These are phyloP conservation scores for Punctoribates punctum DNA, from an alignment of 2,888 invertebrate genomes.

Conservation along the genomic window DNA sequence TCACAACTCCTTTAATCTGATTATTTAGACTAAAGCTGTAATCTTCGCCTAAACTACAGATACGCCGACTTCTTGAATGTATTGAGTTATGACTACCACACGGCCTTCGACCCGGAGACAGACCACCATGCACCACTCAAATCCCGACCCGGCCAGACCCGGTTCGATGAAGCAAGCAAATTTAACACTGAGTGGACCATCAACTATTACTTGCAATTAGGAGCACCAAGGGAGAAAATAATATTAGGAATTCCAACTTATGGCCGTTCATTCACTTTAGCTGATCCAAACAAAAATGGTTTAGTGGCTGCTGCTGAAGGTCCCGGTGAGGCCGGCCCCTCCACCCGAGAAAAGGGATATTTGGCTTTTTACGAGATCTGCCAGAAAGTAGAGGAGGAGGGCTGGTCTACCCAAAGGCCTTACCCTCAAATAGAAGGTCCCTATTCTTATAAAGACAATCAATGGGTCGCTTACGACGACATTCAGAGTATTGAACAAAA, in stretches of 20 bases:
- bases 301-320: slow-evolving; percentile 86
- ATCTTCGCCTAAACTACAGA: no score
- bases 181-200: slow-evolving; percentile 66
- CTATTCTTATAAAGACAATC: slow-evolving; percentile 77
- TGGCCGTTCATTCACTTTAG: slow-evolving; percentile 83
- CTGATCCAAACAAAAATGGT: slow-evolving; percentile 58
- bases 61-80: slow-evolving; percentile 89
- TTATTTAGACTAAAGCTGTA: no score
- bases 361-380: slow-evolving; percentile 93
- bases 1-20: neutral
- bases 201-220: slow-evolving; percentile 53
- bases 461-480: slow-evolving; percentile 93
- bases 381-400: slow-evolving; percentile 69
- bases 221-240: slow-evolving; percentile 53
- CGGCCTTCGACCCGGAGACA: slow-evolving; percentile 81
- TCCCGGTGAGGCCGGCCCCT: slow-evolving; percentile 83
- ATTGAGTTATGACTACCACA: slow-evolving; percentile 86
- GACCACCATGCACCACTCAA: slow-evolving; percentile 86
- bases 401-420: slow-evolving; percentile 78
- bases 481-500: slow-evolving; percentile 75
- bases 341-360: slow-evolving; percentile 86
- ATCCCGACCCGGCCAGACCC: slow-evolving; percentile 68
- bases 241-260: slow-evolving; percentile 58
- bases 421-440: slow-evolving; percentile 81
- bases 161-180: slow-evolving; percentile 81